Conservation (phyloP, 2,888 invertebrate genomes). For the Xestobium rufovillosum region DNA sequence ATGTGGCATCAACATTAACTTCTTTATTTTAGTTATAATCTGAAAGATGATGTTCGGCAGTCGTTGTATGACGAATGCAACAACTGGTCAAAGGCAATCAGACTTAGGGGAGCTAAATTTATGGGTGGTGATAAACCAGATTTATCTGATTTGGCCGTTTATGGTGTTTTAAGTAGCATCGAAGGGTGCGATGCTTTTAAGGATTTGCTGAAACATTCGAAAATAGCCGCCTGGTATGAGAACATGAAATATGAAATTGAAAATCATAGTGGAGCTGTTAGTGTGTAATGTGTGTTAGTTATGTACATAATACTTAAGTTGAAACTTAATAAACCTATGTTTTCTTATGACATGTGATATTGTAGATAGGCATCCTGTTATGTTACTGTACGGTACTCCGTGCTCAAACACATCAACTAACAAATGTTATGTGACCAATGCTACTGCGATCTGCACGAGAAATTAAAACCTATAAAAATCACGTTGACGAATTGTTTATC, state of each 20-base stretch:
- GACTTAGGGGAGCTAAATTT: conserved; percentile 62
- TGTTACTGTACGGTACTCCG: too few species aligned
- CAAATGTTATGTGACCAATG: too few species aligned
- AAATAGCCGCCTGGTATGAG: conserved; percentile 71
- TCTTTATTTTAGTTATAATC: conserved; percentile 55
- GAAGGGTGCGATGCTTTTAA: conserved; percentile 88
- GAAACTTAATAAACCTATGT: too few species aligned
- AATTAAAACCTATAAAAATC: too few species aligned
- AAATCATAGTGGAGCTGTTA: conserved; percentile 49
- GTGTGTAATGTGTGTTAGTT: conserved; percentile 13
- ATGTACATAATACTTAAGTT: too few species aligned
- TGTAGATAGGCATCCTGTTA: too few species aligned
- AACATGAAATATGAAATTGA: conserved; percentile 60
- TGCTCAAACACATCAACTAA: too few species aligned
- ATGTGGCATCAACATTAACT: neutral
- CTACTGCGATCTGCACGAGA: too few species aligned
- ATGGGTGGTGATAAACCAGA: conserved; percentile 85
- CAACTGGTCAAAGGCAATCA: conserved; percentile 67
- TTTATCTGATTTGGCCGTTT: conserved; percentile 87
- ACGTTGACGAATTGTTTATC: too few species aligned
- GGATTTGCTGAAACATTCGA: conserved; percentile 67
- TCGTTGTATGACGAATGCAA: conserved; percentile 87
- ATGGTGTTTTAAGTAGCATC: conserved; percentile 84
- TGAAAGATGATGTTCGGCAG: conserved; percentile 81
- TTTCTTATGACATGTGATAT: too few species aligned